Conservation (phyloP, 2,888 invertebrate genomes). For the Agrochola macilenta region DNA sequence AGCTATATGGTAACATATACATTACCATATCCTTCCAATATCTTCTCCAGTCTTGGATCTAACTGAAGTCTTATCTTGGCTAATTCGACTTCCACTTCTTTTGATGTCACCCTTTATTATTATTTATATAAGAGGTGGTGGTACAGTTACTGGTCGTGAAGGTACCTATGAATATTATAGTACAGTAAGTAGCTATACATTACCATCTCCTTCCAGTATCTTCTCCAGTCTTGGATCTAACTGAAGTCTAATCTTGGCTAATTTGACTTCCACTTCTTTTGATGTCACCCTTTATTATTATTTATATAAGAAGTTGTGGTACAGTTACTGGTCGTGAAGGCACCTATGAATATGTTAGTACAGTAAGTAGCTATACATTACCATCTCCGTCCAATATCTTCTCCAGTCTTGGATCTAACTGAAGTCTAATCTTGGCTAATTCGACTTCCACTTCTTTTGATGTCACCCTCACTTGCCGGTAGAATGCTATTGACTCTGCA, state of each 20-base stretch:
- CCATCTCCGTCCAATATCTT: constrained; percentile 72
- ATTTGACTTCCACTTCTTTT: constrained; percentile 76
- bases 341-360: background rate
- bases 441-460: constrained; percentile 79
- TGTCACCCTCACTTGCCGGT: constrained; percentile 72
- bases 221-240: constrained; percentile 77
- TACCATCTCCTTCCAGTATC: constrained; percentile 72
- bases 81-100: constrained; percentile 77
- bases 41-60: constrained; percentile 76
- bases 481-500: constrained; percentile 79
- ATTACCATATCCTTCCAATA: constrained; percentile 71
- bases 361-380: constrained; percentile 29
- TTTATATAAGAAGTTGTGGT: too few relatives aligned
- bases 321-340: background rate
- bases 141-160: background rate
- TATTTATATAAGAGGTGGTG: too few relatives aligned
- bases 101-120: constrained; percentile 73
- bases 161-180: too few relatives aligned
- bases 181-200: background rate
- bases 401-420: constrained; percentile 77
- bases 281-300: constrained; percentile 72
- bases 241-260: constrained; percentile 79
- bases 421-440: constrained; percentile 78
- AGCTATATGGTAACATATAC: too few relatives aligned
- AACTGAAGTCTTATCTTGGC: constrained; percentile 79